phyloP scores from a whole-genome alignment of 2,113 vertebrate species.

The Pygoscelis antarcticus region DNA sequence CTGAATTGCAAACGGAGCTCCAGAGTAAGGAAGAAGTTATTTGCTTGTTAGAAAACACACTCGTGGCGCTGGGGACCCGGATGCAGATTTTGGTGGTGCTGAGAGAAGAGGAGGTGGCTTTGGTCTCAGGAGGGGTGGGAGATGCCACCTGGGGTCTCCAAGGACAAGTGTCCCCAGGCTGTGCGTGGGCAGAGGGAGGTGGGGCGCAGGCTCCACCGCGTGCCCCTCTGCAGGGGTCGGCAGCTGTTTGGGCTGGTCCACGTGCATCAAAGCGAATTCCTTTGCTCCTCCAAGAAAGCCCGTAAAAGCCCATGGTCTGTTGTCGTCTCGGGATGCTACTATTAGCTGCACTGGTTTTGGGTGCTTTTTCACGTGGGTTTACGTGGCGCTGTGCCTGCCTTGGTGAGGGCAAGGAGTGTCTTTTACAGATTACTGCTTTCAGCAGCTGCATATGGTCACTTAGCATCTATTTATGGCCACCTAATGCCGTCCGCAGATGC shows the following conservation, averaged over 20 bases:
- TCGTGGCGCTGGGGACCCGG: neutral
- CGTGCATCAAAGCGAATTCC: neutral
- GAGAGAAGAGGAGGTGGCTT: neutral
- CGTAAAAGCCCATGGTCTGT: accelerated
- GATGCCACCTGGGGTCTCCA: neutral
- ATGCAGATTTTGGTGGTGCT: neutral
- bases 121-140: neutral
- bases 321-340: neutral
- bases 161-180: accelerated
- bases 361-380: neutral
- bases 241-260: neutral
- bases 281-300: neutral
- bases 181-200: neutral
- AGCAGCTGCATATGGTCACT: neutral
- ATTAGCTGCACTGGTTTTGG: accelerated
- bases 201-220: neutral
- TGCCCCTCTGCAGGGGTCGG: neutral
- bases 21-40: neutral
- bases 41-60: neutral
- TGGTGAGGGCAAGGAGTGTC: neutral
- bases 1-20: neutral
- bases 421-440: neutral
- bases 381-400: neutral
- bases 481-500: neutral
- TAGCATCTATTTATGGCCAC: neutral